phyloP scores from a whole-genome alignment of 1,140 invertebrate genomes.

The Tetraneura akinire region DNA sequence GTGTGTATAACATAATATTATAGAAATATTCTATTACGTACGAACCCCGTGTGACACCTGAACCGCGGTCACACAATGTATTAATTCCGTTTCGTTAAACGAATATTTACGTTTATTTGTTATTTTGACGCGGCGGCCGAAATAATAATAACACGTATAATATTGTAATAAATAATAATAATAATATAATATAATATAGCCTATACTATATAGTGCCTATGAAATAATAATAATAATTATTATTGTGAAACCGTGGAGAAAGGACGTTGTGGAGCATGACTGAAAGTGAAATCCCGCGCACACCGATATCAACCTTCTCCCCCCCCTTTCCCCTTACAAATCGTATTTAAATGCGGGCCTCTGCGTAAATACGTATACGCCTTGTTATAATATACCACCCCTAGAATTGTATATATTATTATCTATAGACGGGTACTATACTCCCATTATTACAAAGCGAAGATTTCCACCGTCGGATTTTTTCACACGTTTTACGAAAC shows the following conservation, averaged over 20 bases:
- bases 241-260: slow-evolving; percentile 48
- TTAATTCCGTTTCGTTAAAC: background rate
- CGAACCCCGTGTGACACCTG: slow-evolving; percentile 14
- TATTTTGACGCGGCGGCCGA: background rate
- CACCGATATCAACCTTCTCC: background rate
- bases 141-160: too few species aligned
- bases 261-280: slow-evolving; percentile 46
- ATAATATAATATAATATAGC: too few species aligned
- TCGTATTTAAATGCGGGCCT: too few species aligned
- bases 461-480: slow-evolving; percentile 14
- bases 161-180: too few species aligned
- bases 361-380: background rate
- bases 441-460: too few species aligned
- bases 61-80: background rate
- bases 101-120: background rate
- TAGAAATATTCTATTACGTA: background rate
- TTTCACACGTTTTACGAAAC: background rate
- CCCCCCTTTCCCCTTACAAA: background rate
- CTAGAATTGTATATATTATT: too few species aligned
- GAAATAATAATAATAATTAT: background rate
- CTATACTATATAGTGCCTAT: too few species aligned
- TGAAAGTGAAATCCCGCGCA: slow-evolving; percentile 46
- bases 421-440: too few species aligned
- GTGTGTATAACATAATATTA: too few species aligned
- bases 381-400: background rate